These are phyloP conservation scores for Tenrec ecaudatus DNA, from an alignment of 2,113 vertebrate genomes.

Conservation along the genomic window DNA sequence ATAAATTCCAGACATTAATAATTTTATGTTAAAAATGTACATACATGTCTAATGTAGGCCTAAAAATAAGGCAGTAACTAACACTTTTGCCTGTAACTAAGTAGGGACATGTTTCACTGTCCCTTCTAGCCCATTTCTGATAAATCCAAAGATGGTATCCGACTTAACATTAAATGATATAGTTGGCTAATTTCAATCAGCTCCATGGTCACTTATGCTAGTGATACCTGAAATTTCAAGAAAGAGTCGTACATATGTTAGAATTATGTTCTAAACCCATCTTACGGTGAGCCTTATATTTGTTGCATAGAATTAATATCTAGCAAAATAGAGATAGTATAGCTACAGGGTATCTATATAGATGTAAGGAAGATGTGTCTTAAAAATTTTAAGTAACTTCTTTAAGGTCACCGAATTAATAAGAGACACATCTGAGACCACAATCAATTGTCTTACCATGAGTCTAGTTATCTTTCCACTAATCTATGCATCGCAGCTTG, in stretches of 20 bases:
- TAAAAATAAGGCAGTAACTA: not conserved
- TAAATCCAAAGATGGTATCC: conserved; percentile 20
- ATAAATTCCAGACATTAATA: not conserved
- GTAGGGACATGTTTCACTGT: conserved; percentile 13
- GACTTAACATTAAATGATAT: conserved; percentile 55
- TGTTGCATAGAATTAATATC: not conserved
- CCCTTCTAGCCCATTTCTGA: conserved; percentile 33
- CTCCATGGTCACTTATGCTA: conserved; percentile 17
- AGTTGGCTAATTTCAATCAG: conserved; percentile 63
- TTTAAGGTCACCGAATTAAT: not conserved
- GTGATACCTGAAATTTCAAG: conserved; percentile 30
- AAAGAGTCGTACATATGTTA: not conserved
- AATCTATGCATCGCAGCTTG: not conserved
- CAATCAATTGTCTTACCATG: not conserved
- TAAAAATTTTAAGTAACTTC: not conserved
- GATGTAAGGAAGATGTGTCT: not conserved
- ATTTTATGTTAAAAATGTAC: not conserved
- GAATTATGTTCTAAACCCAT: not conserved
- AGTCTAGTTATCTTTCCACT: not conserved
- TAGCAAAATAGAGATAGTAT: not conserved
- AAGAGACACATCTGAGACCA: not conserved
- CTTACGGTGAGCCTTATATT: conserved; percentile 4
- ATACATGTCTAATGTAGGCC: not conserved
- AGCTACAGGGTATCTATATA: not conserved
- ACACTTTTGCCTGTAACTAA: not conserved